Evolutionary conservation across 2,888 invertebrate species (phyloP), one percentile per base, ranked within the genome.

Genomic region (Sipha maydis): DNA sequence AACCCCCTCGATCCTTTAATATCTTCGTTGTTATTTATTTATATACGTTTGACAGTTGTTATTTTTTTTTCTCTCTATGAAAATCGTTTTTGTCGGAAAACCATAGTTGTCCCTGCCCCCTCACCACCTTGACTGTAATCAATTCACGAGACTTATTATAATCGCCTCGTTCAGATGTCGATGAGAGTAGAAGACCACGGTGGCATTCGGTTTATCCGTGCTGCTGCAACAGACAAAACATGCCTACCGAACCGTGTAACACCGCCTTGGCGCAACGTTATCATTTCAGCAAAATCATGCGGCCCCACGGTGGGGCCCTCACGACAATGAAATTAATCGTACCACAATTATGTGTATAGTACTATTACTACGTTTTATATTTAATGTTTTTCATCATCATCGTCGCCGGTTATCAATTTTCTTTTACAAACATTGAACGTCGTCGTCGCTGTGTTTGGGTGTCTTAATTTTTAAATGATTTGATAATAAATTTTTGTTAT

Each of bases 301-400:
- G 83, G 31, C 83, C 73, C 83, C 83, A 54, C 25, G 31, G 31
- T 34, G 34, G 34, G 83, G 83, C 83, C 83, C 54, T 56, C n/a
- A n/a, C 73, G n/a, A 83, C 75, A 56, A 75, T 75, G 75, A 56
- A 75, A 83, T 75, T 54, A 83, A 83, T 75, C 83, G 83, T 38
- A 56, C 34, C 4, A 75, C 21, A 56, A 54, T 77, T 48, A 48
- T 48, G 67, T 34, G n/a, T 41, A 8, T 17, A 56, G 19, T 56
- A 61, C 61, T 61, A 25, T 21, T 71, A 31, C 48, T 56, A 11
- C 41, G 25, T 48, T 48, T 48, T 21, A 28, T 25, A 11, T 28
- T 71, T 31, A 31, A 31, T 71, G 17, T 71, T 28, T 80, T 69
- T 69, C 7, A 69, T 80, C n/a, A 31, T n/a, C 28, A 41, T 78